Evolutionary conservation across 2,888 invertebrate genomes (phyloP).

Genomic region (Drosophila meridiana): DNA sequence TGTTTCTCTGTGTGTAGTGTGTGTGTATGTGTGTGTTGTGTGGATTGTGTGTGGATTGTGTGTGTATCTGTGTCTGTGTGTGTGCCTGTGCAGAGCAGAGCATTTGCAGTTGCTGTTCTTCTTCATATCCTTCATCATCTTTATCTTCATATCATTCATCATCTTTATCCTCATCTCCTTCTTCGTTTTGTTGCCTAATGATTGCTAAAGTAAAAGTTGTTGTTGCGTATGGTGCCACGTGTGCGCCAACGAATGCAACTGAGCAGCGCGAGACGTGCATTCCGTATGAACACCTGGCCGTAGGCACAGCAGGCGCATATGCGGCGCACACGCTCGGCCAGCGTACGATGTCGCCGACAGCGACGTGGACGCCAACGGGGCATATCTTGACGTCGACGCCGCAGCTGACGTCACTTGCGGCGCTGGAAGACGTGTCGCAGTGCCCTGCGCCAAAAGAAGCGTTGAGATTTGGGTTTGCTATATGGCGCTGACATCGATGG

Average conservation of each 20-base stretch:
- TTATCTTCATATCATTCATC: not conserved
- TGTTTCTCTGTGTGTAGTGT: slow-evolving; percentile 24
- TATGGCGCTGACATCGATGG: slow-evolving; percentile 5
- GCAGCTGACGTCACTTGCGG: slow-evolving; percentile 71
- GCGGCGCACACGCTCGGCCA: slow-evolving; percentile 69
- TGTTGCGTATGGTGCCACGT: slow-evolving; percentile 74
- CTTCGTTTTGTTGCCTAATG: slow-evolving; percentile 54
- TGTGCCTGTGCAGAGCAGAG: slow-evolving; percentile 37
- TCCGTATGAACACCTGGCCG: slow-evolving; percentile 64
- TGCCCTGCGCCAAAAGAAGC: slow-evolving; percentile 82
- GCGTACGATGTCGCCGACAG: slow-evolving; percentile 58
- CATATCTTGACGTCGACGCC: slow-evolving; percentile 71
- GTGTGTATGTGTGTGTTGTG: slow-evolving; percentile 31
- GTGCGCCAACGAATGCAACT: slow-evolving; percentile 78
- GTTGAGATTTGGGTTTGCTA: slow-evolving; percentile 68
- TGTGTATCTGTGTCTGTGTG: not conserved
- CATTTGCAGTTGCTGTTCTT: slow-evolving; percentile 57
- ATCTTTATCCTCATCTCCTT: slow-evolving; percentile 29
- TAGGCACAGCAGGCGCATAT: slow-evolving; percentile 72
- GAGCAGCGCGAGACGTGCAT: slow-evolving; percentile 69
- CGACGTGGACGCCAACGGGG: slow-evolving; percentile 71
- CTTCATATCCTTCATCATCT: slow-evolving; percentile 7
- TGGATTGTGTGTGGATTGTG: not conserved
- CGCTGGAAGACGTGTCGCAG: slow-evolving; percentile 81
- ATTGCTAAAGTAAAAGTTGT: slow-evolving; percentile 74